Percentiles rank a stretch among this genome's conserved stretches.
phyloP scores from a whole-genome alignment of 2,797 vertebrate genomes.

The Takifugu rubripes region DNA sequence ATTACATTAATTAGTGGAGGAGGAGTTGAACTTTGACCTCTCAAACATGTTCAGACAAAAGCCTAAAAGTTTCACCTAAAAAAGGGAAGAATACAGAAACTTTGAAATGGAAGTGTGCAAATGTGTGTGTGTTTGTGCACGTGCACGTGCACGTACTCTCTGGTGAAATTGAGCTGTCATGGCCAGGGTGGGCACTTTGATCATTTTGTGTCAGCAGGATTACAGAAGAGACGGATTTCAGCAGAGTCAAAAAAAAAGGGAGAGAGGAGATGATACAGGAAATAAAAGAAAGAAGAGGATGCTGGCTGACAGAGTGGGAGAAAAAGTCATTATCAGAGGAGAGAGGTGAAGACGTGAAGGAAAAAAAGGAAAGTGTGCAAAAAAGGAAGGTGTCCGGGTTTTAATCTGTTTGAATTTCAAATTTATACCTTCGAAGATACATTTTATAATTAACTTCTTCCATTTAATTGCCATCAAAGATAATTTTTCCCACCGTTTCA shows the following conservation, averaged over 20 bases:
- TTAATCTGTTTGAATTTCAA: no score
- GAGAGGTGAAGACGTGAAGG: neutral
- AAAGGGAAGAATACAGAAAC: constrained; percentile 12
- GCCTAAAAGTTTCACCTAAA: constrained; percentile 18
- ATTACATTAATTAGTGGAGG: constrained; percentile 15
- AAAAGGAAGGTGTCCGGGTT: neutral
- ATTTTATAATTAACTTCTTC: no score
- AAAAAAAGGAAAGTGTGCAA: neutral
- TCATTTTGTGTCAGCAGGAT: constrained; percentile 66
- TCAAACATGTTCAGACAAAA: constrained; percentile 24
- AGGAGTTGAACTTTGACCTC: constrained; percentile 24
- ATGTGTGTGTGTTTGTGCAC: constrained; percentile 6
- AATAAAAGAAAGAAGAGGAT: neutral
- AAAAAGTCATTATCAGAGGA: neutral
- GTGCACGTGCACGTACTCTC: neutral
- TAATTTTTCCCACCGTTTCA: no score
- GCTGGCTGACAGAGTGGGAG: neutral
- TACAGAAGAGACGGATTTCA: constrained; percentile 34
- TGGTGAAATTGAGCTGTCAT: constrained; percentile 71
- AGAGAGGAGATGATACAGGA: neutral
- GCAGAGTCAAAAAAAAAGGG: neutral
- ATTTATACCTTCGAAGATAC: no score
- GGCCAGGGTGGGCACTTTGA: constrained; percentile 68
- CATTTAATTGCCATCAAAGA: no score
- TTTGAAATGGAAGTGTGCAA: constrained; percentile 14